These are phyloP conservation scores for Cardiocondyla obscurior DNA, from an alignment of 1,140 invertebrate species.

Conservation along the genomic window DNA sequence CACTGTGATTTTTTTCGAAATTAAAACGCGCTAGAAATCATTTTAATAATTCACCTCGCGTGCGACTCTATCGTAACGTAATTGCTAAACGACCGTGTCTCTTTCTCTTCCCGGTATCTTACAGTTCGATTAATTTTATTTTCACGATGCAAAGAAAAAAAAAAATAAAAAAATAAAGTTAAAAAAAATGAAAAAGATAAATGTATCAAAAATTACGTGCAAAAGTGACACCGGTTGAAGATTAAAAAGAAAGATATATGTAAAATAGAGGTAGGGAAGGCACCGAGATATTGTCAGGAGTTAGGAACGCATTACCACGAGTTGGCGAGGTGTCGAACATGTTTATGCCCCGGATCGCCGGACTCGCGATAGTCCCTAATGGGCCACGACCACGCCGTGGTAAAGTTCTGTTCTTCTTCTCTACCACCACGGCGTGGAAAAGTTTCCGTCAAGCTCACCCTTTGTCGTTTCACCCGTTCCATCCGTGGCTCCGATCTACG, in stretches of 20 bases:
- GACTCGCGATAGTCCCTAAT: conserved; percentile 78
- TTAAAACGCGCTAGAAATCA: too few species aligned
- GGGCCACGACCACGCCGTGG: conserved; percentile 72
- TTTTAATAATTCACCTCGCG: too few species aligned
- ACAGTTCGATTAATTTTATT: too few species aligned
- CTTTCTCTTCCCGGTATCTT: too few species aligned
- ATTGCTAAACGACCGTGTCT: background rate
- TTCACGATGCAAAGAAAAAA: background rate
- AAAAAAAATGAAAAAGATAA: background rate
- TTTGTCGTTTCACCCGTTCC: conserved; percentile 57
- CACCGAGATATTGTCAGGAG: conserved; percentile 72
- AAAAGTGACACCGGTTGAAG: conserved; percentile 50
- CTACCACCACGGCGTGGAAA: conserved; percentile 29
- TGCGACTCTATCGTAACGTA: too few species aligned
- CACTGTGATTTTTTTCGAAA: too few species aligned
- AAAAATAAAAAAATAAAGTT: background rate
- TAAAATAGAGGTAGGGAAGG: conserved; percentile 30
- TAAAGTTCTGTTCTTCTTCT: conserved; percentile 21
- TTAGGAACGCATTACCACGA: conserved; percentile 79
- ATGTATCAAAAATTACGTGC: conserved; percentile 39
- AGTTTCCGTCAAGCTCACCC: conserved; percentile 63
- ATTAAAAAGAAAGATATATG: background rate
- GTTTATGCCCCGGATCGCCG: conserved; percentile 76
- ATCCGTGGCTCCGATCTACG: conserved; percentile 54
- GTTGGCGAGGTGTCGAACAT: conserved; percentile 76